Conservation (phyloP, 2,797 vertebrate genomes). For the Pampus argenteus region DNA sequence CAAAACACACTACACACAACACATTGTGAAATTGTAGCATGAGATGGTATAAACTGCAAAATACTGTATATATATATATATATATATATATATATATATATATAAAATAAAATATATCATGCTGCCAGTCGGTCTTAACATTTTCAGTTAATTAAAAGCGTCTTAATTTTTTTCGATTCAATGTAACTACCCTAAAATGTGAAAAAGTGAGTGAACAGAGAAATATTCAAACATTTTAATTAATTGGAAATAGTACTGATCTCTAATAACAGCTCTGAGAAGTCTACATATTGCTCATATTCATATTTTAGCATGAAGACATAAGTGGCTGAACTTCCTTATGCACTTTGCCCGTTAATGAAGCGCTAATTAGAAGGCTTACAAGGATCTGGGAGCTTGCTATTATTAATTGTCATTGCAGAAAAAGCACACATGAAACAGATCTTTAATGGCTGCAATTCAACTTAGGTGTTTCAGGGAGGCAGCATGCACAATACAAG, state of each 20-base stretch:
- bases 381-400: neutral
- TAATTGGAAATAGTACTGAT: too few relatives aligned
- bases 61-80: too few relatives aligned
- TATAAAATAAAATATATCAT: too few relatives aligned
- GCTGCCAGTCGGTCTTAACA: neutral
- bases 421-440: too few relatives aligned
- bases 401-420: too few relatives aligned
- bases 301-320: constrained; percentile 8
- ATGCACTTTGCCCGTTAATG: constrained; percentile 11
- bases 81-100: too few relatives aligned
- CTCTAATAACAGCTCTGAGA: too few relatives aligned
- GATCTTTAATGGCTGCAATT: too few relatives aligned
- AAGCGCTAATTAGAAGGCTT: constrained; percentile 27
- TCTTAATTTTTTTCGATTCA: neutral
- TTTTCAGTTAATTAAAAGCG: neutral
- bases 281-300: neutral
- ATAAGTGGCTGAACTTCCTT: constrained; percentile 28
- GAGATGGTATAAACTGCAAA: neutral
- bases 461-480: too few relatives aligned
- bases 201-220: too few relatives aligned
- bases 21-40: neutral
- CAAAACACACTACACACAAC: neutral
- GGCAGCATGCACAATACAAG: too few relatives aligned
- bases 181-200: neutral
- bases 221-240: too few relatives aligned